Evolutionary conservation across 2,797 vertebrate species (phyloP).

Genomic region (Brachyalestes nurse): DNA sequence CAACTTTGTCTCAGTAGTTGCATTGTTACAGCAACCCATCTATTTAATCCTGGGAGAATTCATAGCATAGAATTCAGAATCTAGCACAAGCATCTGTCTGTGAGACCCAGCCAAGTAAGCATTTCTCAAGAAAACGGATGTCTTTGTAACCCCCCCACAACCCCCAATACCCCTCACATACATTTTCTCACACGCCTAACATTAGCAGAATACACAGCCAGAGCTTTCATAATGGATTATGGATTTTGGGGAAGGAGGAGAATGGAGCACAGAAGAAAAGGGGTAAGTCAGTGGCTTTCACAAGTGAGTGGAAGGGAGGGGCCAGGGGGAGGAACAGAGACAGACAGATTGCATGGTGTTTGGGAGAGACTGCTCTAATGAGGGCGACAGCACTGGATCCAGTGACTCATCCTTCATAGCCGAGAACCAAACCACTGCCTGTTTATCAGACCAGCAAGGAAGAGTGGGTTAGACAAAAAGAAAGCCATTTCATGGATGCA

Average conservation of each 20-base stretch:
- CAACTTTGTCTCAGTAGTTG: not conserved
- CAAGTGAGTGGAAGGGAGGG: slow-evolving; percentile 30
- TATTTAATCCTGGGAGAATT: slow-evolving; percentile 2
- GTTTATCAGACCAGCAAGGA: slow-evolving; percentile 38
- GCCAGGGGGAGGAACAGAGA: not conserved
- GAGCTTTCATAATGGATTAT: slow-evolving; percentile 42
- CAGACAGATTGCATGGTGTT: slow-evolving; percentile 30
- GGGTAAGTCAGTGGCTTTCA: slow-evolving; percentile 35
- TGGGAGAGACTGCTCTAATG: slow-evolving; percentile 43
- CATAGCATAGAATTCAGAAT: slow-evolving; percentile 11
- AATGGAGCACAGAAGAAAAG: slow-evolving; percentile 1
- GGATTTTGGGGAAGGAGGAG: slow-evolving; percentile 23
- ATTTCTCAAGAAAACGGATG: slow-evolving; percentile 12
- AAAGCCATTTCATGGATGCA: not conserved
- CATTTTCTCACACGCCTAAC: slow-evolving; percentile 31
- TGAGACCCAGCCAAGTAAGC: slow-evolving; percentile 1
- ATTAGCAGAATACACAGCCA: slow-evolving; percentile 13
- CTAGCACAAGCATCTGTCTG: slow-evolving; percentile 24
- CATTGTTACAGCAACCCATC: not conserved
- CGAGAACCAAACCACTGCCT: slow-evolving; percentile 41
- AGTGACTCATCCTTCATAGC: slow-evolving; percentile 52
- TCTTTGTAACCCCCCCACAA: slow-evolving; percentile 11
- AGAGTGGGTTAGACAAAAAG: slow-evolving; percentile 2
- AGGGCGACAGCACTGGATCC: slow-evolving; percentile 44
- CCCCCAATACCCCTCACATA: slow-evolving; percentile 8